Evolutionary conservation across 2,113 vertebrate species (phyloP).

Genomic region (Myocastor coypus): DNA sequence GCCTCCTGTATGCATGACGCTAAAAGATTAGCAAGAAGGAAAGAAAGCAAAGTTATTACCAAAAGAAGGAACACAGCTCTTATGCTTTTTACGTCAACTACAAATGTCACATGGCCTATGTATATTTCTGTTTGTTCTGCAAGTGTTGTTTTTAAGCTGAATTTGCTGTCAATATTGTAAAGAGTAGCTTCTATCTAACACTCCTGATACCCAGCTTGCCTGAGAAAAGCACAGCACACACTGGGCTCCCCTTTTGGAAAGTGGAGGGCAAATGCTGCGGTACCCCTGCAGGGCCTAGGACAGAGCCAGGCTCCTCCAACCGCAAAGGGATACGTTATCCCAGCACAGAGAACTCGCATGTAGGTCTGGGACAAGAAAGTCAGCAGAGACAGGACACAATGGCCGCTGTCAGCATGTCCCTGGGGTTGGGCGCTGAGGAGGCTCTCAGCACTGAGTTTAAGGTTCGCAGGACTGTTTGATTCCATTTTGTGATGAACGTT

Average conservation of each 20-base stretch:
- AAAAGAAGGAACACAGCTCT: background rate
- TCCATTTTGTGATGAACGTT: slow-evolving; percentile 63
- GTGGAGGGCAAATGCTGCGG: fast-evolving
- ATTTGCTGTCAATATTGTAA: background rate
- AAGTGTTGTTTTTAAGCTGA: background rate
- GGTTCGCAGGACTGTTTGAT: slow-evolving; percentile 60
- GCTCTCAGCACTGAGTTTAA: background rate
- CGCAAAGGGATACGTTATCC: background rate
- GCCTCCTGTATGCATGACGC: background rate
- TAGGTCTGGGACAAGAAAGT: background rate
- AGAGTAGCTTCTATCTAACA: background rate
- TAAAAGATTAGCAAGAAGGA: background rate
- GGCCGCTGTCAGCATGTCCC: slow-evolving; percentile 7
- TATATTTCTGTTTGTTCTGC: background rate
- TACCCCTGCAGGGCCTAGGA: background rate
- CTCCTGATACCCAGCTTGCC: background rate
- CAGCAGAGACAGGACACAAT: background rate
- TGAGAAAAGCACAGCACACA: background rate
- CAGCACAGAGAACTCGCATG: fast-evolving
- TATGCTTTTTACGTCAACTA: background rate
- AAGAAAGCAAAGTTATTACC: background rate
- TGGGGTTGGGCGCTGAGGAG: background rate
- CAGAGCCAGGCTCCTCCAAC: background rate
- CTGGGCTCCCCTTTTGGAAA: background rate
- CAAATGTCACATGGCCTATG: background rate